Evolutionary conservation across 1,140 invertebrate genomes (phyloP).

Genomic region (Ganaspis sp.): DNA sequence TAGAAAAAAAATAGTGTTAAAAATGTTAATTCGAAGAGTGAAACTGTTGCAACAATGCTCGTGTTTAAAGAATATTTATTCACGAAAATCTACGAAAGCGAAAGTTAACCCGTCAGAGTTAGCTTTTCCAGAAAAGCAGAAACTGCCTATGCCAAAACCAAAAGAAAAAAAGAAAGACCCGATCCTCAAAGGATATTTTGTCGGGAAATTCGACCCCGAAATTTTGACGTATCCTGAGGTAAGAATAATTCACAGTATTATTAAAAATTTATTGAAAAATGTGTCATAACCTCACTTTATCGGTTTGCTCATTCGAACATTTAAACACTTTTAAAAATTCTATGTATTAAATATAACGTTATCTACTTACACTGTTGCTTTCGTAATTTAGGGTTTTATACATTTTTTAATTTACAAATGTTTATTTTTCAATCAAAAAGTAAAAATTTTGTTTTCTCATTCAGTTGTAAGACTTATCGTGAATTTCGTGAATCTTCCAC

Average conservation of each 20-base stretch:
- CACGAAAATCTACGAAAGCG: constrained; percentile 28
- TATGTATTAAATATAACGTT: too few relatives aligned
- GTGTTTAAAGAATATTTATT: constrained; percentile 27
- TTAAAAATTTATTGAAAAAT: neutral
- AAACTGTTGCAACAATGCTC: constrained; percentile 21
- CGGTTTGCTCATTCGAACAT: too few relatives aligned
- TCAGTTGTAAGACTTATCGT: too few relatives aligned
- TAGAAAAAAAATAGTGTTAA: neutral
- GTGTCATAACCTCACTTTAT: neutral
- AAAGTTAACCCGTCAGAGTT: constrained; percentile 24
- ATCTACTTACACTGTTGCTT: too few relatives aligned
- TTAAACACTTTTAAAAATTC: too few relatives aligned
- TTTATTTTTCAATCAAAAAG: too few relatives aligned
- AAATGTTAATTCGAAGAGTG: constrained; percentile 45
- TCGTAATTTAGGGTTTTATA: too few relatives aligned
- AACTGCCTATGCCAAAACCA: constrained; percentile 44
- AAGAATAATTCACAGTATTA: neutral
- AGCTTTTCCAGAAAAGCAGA: constrained; percentile 31
- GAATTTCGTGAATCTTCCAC: too few relatives aligned
- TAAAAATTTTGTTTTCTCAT: too few relatives aligned
- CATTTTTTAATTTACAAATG: too few relatives aligned
- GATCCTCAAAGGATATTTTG: constrained; percentile 80
- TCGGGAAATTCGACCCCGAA: constrained; percentile 78
- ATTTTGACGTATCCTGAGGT: constrained; percentile 74
- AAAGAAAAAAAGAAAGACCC: constrained; percentile 75